A percentile compares a stretch with the other conserved stretches of the same genome.
These are phyloP conservation scores for human DNA, from an alignment of 2,113 vertebrate genomes.

Conservation along the genomic window GRCh38 chr6:89709501-89710000, in stretches of 20 bases:
- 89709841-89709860: not conserved
- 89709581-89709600: not conserved
- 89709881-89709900: not conserved
- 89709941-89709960: not conserved
- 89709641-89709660: slow-evolving; percentile 15
- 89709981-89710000: not conserved
- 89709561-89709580: not conserved
- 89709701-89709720: not conserved
- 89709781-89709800: not conserved
- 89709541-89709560: not conserved
- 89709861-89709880: not conserved
- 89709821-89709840: not conserved
- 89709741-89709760: not conserved
- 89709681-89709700: not conserved
- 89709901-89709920: not conserved
- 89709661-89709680: not conserved
- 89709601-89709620: not conserved
- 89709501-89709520: not conserved
- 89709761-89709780: not conserved
- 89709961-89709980: not conserved
- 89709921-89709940: not conserved
- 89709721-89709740: not conserved
- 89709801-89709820: not conserved
- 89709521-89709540: not conserved
- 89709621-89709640: not conserved